Percentiles rank a stretch among this genome's conserved stretches.
phyloP scores from a whole-genome alignment of 2,888 invertebrate species.

The Dusona sp. region DNA sequence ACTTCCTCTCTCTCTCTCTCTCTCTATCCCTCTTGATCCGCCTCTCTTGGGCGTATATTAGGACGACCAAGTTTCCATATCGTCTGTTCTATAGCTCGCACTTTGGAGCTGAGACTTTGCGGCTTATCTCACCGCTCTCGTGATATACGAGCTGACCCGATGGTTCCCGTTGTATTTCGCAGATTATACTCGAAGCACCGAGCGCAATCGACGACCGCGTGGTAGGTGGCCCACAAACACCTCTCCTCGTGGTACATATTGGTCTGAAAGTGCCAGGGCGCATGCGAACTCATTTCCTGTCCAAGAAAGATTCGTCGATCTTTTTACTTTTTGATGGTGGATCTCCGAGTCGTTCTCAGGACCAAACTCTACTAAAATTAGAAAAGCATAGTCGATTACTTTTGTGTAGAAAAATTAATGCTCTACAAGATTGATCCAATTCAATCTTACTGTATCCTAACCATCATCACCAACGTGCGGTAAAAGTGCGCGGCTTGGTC shows the following conservation, averaged over 20 bases:
- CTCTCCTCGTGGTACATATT: conserved; percentile 9
- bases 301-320: conserved; percentile 51
- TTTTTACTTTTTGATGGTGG: neutral
- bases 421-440: neutral
- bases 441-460: neutral
- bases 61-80: conserved; percentile 46
- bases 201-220: conserved; percentile 51
- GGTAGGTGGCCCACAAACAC: conserved; percentile 54
- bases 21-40: neutral
- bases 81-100: conserved; percentile 30
- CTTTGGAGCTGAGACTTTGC: conserved; percentile 47
- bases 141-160: conserved; percentile 64
- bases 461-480: neutral
- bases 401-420: neutral
- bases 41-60: neutral
- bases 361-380: neutral
- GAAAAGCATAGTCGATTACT: neutral
- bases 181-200: conserved; percentile 57
- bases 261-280: conserved; percentile 7
- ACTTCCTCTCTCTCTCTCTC: conserved; percentile 17
- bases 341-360: neutral
- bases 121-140: conserved; percentile 59
- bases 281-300: conserved; percentile 47
- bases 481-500: neutral
- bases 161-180: conserved; percentile 58